These are phyloP conservation scores for Argyra leucocephala DNA, from an alignment of 2,888 invertebrate species.

Conservation along the genomic window DNA sequence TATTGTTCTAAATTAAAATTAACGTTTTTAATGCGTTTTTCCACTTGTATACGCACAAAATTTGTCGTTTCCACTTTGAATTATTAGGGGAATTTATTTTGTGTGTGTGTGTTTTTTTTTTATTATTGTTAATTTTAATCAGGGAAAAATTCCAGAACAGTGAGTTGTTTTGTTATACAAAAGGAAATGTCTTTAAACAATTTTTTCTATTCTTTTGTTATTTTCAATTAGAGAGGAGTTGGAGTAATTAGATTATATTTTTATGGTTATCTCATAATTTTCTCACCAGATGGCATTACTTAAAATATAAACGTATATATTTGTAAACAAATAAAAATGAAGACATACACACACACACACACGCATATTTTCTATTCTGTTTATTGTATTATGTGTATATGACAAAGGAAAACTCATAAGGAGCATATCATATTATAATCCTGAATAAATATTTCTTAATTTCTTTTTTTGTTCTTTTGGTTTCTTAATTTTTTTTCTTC, in stretches of 20 bases:
- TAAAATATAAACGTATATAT: not conserved
- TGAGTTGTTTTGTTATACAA: too few species aligned
- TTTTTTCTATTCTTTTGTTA: too few species aligned
- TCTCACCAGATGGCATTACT: constrained; percentile 6
- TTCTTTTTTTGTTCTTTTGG: too few species aligned
- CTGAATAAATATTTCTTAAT: constrained; percentile 4
- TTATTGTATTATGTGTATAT: not conserved
- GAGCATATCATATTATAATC: not conserved
- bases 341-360: not conserved
- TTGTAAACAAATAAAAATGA: too few species aligned
- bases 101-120: too few species aligned
- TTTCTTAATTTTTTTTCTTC: not conserved
- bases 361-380: not conserved
- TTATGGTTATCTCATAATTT: constrained; percentile 2
- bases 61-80: too few species aligned
- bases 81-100: too few species aligned
- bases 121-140: too few species aligned
- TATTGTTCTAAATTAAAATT: constrained; percentile 6
- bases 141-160: too few species aligned
- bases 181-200: too few species aligned
- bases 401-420: not conserved
- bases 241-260: constrained; percentile 3
- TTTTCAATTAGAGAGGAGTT: too few species aligned
- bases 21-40: not conserved
- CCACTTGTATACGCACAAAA: not conserved